Conservation (phyloP, 92 coral and sea anemone species). For the Porites evermanni region DNA sequence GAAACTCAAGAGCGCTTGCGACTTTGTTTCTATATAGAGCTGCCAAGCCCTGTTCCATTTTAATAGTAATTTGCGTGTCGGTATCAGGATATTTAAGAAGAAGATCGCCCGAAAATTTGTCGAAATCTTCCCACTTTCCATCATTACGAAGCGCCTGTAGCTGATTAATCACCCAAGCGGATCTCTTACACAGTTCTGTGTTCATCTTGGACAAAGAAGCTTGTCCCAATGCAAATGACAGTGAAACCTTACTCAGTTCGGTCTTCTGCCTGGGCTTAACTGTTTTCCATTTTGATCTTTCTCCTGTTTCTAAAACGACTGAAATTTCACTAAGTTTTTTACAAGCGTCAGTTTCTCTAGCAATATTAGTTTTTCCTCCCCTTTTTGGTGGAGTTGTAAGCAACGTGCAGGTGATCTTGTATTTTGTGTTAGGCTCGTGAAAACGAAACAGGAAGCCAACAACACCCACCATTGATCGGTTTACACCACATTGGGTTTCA, state of each 20-base stretch:
- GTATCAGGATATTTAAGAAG: conserved; percentile 14
- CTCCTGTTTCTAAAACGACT: background rate
- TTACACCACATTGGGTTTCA: background rate
- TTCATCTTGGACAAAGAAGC: conserved; percentile 35
- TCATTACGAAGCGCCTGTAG: conserved; percentile 69
- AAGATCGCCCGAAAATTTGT: conserved; percentile 23
- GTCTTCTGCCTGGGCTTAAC: background rate
- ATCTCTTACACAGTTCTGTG: conserved; percentile 20
- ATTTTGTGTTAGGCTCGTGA: conserved; percentile 42
- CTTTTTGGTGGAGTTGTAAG: conserved; percentile 25
- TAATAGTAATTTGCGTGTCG: conserved; percentile 64
- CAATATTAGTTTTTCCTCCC: conserved; percentile 11
- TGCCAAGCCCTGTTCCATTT: conserved; percentile 65
- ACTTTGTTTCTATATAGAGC: conserved; percentile 56
- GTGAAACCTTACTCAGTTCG: background rate
- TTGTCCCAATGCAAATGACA: background rate
- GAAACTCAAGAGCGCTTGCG: conserved; percentile 43
- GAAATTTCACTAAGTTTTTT: conserved; percentile 32
- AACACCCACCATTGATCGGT: conserved; percentile 6
- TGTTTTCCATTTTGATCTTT: conserved; percentile 1
- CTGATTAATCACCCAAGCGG: conserved; percentile 51
- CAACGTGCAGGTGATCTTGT: conserved; percentile 37
- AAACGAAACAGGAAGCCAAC: conserved; percentile 55
- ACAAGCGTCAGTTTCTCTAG: background rate
- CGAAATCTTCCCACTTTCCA: conserved; percentile 65